A percentile compares a stretch with the other conserved stretches of the same genome.
phyloP scores from a whole-genome alignment of 2,888 invertebrate species.

The Drosophila anomalata region DNA sequence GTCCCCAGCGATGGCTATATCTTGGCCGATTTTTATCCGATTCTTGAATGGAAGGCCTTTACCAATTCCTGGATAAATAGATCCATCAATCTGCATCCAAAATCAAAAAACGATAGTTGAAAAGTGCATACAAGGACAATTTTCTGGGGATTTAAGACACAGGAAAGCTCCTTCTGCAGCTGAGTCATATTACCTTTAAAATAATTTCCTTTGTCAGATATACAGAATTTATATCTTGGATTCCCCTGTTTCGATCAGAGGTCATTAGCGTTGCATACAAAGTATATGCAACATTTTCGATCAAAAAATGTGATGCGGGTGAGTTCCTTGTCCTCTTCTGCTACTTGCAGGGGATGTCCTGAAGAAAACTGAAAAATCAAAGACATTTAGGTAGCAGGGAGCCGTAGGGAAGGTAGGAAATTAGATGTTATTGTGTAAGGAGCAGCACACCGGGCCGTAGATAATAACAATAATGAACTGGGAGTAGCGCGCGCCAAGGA shows the following conservation, averaged over 20 bases:
- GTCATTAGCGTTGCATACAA: slow-evolving; percentile 67
- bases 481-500: slow-evolving; percentile 64
- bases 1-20: too few relatives aligned
- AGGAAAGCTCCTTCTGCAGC: background rate
- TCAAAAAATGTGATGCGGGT: slow-evolving; percentile 64
- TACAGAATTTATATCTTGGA: background rate
- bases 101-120: too few relatives aligned
- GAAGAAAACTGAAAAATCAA: slow-evolving; percentile 59
- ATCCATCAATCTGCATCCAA: too few relatives aligned
- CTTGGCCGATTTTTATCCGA: too few relatives aligned
- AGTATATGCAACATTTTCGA: slow-evolving; percentile 60
- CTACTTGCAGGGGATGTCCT: slow-evolving; percentile 23
- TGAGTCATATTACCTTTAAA: background rate
- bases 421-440: slow-evolving; percentile 78
- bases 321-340: slow-evolving; percentile 38
- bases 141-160: too few relatives aligned
- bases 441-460: slow-evolving; percentile 80
- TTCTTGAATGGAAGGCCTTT: too few relatives aligned
- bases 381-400: slow-evolving; percentile 50
- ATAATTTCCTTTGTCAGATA: background rate
- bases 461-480: slow-evolving; percentile 71
- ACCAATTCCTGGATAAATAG: too few relatives aligned
- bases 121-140: too few relatives aligned
- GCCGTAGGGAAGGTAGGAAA: slow-evolving; percentile 52
- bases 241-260: slow-evolving; percentile 38